Evolutionary conservation across 1,140 invertebrate genomes (phyloP), one percentile per base, ranked within the genome.

Genomic region (Aphaenogaster ashmeadi): DNA sequence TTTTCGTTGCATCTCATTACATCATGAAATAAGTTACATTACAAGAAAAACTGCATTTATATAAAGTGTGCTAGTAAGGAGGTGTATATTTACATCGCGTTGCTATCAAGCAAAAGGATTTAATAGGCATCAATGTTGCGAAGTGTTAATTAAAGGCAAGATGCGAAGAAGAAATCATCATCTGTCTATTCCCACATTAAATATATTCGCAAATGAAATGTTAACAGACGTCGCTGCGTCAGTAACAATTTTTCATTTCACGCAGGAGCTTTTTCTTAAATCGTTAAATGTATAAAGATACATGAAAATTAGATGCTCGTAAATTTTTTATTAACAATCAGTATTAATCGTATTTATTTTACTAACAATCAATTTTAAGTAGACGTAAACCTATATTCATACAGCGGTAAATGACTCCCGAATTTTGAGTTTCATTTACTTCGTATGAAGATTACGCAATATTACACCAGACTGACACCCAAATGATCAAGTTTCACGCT

Each of bases 21-120:
- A 69, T 67, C 5, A 69, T 47, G n/a, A 47, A 66, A n/a, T 66
- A 5, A 66, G 7, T 66, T 41, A 66, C 15, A 64, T 64, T 64
- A 38, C 13, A 50, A 71, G 21, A 71, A 67, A 21, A 27, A 47
- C 9, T 27, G 50, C 21, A 27, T 27, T 71, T 27, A 21, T 0
- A 47, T 18, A 27, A 27, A 71, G 4, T 47, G 4, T 47, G 7
- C 38, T 44, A 47, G 5, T 7, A 27, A 15, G 50, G 21, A 50
- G 33, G 18, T 18, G 18, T 41, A 41, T 41, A 11, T 44, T 41
- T 21, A 9, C 36, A 33, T 64, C n/a, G 9, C 4, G n/a, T 41
- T 21, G 67, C 13, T 71, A 6, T 71, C 2, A 8, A 47, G 13
- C 21, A 15, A 71, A 27, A 36, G 1, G 15, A 5, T 64, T 64